Evolutionary conservation across 2,888 invertebrate species (phyloP), one percentile per base, ranked within the genome.

Genomic region (Spodoptera picta): DNA sequence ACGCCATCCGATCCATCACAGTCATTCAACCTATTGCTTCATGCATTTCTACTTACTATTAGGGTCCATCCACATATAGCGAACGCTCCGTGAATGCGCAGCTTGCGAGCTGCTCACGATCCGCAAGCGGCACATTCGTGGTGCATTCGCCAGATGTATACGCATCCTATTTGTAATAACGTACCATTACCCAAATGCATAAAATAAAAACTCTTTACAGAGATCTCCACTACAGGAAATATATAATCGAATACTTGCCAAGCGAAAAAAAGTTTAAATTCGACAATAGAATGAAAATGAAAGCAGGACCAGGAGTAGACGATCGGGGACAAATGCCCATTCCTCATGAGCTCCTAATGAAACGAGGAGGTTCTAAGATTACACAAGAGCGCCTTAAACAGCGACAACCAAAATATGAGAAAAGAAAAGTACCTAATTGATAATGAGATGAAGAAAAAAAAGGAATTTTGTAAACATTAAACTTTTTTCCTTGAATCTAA

Each of bases 221-320:
- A 41, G 65, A 69, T 12, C 36, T 65, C 4, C 65, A 65, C 9
- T 56, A 65, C 46, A 36, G 46, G 19, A 59, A 62, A 12, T 5
- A 45, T 2, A 48, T 14, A 9, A 46, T 69, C 27, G 31, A 49
- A 50, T 68, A 31, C 31, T 10, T 54, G 9, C 68, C 64, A 2
- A 54, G 41, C 3, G 52, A 57, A n/a, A 59, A 51, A 11, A 42
- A 5, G 6, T 47, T 12, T 31, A 11, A 19, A 27, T 14, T 23
- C 12, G 52, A 60, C n/a, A 52, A 47, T 19, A 52, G 43, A 31
- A 4, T 43, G 7, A 60, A 43, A 43, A 12, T 87, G 12, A 79
- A 69, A 45, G 77, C 83, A 0, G 88, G 88, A 0, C 87, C 88
- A 0, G 88, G 88, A 0, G 84, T 87, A 0, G 88, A 88, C 52